These are phyloP conservation scores for Micropterix aruncella DNA, from an alignment of 2,888 invertebrate genomes.

Conservation along the genomic window DNA sequence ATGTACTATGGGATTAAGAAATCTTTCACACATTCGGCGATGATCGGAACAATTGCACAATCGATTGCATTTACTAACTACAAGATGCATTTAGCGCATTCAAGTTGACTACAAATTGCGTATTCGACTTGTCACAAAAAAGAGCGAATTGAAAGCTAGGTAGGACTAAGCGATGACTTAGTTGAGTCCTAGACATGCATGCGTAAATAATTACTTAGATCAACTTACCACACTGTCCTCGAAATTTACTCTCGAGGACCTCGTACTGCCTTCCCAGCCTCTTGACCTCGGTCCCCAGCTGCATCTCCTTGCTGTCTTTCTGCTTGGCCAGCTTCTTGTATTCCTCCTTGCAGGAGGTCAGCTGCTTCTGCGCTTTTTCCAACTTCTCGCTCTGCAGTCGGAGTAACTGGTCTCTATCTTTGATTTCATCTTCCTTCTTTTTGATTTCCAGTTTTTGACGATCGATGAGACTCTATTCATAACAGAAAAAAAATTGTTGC, in stretches of 20 bases:
- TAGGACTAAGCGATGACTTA: too few species aligned
- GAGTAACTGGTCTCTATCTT: constrained; percentile 6
- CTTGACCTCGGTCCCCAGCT: constrained; percentile 5
- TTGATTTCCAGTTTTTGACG: constrained; percentile 7
- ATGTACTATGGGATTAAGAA: too few species aligned
- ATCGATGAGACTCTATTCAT: constrained; percentile 9
- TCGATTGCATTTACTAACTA: too few species aligned
- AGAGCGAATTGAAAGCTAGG: too few species aligned
- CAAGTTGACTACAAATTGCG: too few species aligned
- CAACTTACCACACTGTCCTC: constrained; percentile 8
- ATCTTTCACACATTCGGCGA: too few species aligned
- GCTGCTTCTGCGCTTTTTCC: constrained; percentile 5
- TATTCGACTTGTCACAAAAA: too few species aligned
- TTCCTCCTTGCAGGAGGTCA: constrained; percentile 1
- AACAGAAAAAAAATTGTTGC: too few species aligned
- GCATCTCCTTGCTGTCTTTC: constrained; percentile 4
- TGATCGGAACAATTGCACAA: too few species aligned
- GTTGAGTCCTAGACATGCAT: too few species aligned
- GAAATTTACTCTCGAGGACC: constrained; percentile 7
- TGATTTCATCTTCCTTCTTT: constrained; percentile 1
- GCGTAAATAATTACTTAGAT: too few species aligned
- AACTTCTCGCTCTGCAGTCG: constrained; percentile 5
- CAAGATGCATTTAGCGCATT: too few species aligned
- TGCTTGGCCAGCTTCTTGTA: constrained; percentile 5
- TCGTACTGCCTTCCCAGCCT: constrained; percentile 6